Percentiles rank a stretch among this genome's conserved stretches.
Evolutionary conservation across 1,140 invertebrate genomes (phyloP).

Genomic region (Aphaenogaster rudis): DNA sequence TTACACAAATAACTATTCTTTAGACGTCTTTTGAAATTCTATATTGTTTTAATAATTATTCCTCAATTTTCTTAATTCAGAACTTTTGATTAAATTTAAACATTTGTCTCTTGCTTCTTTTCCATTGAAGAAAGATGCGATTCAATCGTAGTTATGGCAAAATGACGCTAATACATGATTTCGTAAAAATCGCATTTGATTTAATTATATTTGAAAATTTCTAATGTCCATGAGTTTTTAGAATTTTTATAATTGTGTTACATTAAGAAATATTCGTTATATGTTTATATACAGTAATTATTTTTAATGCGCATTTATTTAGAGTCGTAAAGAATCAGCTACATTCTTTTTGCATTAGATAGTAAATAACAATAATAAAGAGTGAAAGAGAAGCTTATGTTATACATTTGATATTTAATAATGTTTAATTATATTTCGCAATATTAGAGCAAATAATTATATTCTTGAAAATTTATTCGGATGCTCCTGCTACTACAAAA

Average conservation of each 20-base stretch:
- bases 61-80: neutral
- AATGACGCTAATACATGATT: neutral
- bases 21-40: neutral
- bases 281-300: too few relatives aligned
- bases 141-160: too few relatives aligned
- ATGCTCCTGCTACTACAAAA: neutral
- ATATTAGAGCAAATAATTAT: neutral
- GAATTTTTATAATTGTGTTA: neutral
- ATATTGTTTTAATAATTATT: neutral
- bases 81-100: neutral
- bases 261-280: too few relatives aligned
- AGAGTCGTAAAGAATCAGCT: too few relatives aligned
- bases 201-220: neutral
- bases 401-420: neutral
- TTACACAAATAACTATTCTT: too few relatives aligned
- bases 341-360: neutral
- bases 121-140: too few relatives aligned
- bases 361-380: constrained; percentile 1
- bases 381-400: neutral
- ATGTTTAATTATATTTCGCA: neutral
- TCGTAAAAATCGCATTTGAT: neutral
- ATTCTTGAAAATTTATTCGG: neutral
- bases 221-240: neutral
- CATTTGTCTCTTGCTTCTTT: neutral
- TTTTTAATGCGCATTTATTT: too few relatives aligned